Conservation (phyloP, 2,797 vertebrate species). For the Decapterus maruadsi region DNA sequence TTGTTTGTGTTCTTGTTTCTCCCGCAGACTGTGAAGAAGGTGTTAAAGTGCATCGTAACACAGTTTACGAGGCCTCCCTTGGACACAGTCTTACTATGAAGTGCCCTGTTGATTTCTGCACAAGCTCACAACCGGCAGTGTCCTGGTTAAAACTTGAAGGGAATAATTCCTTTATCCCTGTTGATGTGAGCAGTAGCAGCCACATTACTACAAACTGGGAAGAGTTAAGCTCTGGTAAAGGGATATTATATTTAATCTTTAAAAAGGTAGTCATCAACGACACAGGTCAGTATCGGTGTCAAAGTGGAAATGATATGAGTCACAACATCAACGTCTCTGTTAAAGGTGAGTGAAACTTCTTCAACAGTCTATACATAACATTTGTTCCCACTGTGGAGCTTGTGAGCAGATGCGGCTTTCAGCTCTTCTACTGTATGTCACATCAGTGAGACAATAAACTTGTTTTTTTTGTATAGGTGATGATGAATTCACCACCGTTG, state of each 20-base stretch:
- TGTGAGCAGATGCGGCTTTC: too few relatives aligned
- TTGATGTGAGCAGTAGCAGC: not conserved
- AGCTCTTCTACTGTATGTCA: too few relatives aligned
- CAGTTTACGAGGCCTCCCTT: accelerated
- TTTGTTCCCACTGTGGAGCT: too few relatives aligned
- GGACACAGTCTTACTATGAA: not conserved
- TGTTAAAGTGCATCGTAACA: not conserved
- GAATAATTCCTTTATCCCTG: not conserved
- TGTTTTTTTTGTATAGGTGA: too few relatives aligned
- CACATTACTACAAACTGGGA: not conserved
- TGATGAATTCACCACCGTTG: too few relatives aligned
- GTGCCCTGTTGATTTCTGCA: slow-evolving; percentile 37
- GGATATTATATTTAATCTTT: not conserved
- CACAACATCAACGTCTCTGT: slow-evolving; percentile 21
- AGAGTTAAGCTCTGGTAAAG: accelerated
- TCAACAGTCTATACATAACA: too few relatives aligned
- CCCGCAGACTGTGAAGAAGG: not conserved
- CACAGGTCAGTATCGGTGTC: slow-evolving; percentile 41
- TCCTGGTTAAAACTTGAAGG: not conserved
- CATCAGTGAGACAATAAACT: too few relatives aligned
- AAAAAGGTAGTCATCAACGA: not conserved
- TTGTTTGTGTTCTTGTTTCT: not conserved
- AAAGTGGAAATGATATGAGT: accelerated
- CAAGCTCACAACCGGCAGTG: not conserved
- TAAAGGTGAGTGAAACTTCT: slow-evolving; percentile 38